These are phyloP conservation scores for Coronaproctus castanopsis DNA, from an alignment of 2,888 invertebrate genomes.

Conservation along the genomic window DNA sequence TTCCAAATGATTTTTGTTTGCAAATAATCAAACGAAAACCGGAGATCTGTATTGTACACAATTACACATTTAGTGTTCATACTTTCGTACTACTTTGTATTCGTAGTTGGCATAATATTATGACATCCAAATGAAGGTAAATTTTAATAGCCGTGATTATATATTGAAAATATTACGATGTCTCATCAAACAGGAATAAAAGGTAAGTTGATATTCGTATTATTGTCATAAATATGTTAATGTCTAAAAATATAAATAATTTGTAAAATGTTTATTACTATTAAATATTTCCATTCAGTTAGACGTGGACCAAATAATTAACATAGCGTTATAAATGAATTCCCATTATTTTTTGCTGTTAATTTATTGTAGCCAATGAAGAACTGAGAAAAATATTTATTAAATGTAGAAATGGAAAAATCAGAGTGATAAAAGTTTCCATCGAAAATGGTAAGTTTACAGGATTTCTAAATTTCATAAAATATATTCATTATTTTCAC, in stretches of 20 bases:
- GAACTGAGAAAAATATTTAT: conserved; percentile 59
- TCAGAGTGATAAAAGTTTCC: conserved; percentile 58
- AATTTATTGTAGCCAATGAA: conserved; percentile 49
- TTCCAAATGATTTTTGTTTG: too few relatives aligned
- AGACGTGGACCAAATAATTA: too few relatives aligned
- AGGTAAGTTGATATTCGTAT: conserved; percentile 34
- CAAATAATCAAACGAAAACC: too few relatives aligned
- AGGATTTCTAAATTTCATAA: neutral
- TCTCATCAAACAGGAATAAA: conserved; percentile 81
- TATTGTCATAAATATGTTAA: conserved; percentile 4
- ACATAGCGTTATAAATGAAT: too few relatives aligned
- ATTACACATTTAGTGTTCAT: too few relatives aligned
- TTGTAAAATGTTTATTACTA: too few relatives aligned
- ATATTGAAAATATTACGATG: conserved; percentile 35
- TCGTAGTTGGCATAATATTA: too few relatives aligned
- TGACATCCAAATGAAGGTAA: too few relatives aligned
- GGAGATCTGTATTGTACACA: too few relatives aligned
- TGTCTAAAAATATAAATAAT: conserved; percentile 11
- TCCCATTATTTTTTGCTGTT: conserved; percentile 1
- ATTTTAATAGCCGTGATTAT: neutral
- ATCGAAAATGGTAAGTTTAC: conserved; percentile 57
- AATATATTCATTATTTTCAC: conserved; percentile 7
- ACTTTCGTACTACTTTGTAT: too few relatives aligned
- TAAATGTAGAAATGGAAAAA: conserved; percentile 53
- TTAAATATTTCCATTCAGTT: too few relatives aligned